Evolutionary conservation across 64 coral and sea anemone genomes (phyloP).

Genomic region (Orbicella faveolata): DNA sequence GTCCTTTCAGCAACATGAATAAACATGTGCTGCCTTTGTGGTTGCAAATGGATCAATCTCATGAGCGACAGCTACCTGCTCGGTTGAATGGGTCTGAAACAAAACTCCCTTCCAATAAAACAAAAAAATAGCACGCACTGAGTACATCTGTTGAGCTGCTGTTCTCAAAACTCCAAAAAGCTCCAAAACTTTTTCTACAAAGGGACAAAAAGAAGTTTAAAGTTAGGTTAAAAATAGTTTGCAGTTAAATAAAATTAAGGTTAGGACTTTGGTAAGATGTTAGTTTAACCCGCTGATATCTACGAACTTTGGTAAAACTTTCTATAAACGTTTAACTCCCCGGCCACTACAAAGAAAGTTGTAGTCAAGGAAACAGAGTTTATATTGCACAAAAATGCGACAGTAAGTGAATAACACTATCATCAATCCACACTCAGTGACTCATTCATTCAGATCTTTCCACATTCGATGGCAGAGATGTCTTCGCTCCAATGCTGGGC

Average conservation of each 20-base stretch:
- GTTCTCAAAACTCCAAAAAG: neutral
- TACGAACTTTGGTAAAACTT: neutral
- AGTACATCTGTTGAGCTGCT: neutral
- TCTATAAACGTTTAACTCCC: neutral
- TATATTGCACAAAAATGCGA: too few relatives aligned
- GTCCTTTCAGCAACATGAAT: constrained; percentile 34
- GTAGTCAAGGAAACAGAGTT: constrained; percentile 4
- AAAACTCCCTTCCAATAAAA: neutral
- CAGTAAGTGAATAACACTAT: too few relatives aligned
- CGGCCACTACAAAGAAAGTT: neutral
- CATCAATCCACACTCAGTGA: too few relatives aligned
- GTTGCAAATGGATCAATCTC: neutral
- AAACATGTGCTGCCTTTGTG: constrained; percentile 37
- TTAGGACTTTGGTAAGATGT: too few relatives aligned
- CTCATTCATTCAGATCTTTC: too few relatives aligned
- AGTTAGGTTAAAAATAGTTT: too few relatives aligned
- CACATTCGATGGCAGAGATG: too few relatives aligned
- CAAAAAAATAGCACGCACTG: neutral
- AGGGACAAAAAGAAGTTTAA: too few relatives aligned
- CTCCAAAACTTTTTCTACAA: neutral
- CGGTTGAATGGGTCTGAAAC: neutral
- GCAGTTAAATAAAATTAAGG: too few relatives aligned
- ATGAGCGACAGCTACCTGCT: constrained; percentile 16
- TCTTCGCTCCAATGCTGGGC: too few relatives aligned
- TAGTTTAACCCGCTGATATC: neutral